phyloP scores from a whole-genome alignment of 2,797 vertebrate species.

The Lates japonicus region DNA sequence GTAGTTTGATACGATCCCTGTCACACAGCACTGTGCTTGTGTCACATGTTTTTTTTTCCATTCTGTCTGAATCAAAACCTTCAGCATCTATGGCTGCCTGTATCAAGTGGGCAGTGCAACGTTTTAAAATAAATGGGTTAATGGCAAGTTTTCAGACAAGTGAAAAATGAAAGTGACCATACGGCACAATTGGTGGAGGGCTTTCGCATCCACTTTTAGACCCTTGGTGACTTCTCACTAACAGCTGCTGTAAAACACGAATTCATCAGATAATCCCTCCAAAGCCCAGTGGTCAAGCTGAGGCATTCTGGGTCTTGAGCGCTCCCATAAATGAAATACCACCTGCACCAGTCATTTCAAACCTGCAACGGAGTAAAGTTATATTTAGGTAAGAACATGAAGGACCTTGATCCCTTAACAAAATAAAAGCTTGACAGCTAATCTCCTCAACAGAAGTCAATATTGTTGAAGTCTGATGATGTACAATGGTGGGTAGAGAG shows the following conservation, averaged over 20 bases:
- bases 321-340: constrained; percentile 88
- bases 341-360: constrained; percentile 81
- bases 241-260: constrained; percentile 92
- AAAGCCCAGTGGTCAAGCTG: constrained; percentile 88
- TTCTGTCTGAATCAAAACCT: constrained; percentile 42
- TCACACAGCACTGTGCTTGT: constrained; percentile 1
- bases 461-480: constrained; percentile 85
- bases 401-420: constrained; percentile 89
- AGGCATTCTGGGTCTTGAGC: constrained; percentile 87
- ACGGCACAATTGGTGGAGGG: constrained; percentile 62
- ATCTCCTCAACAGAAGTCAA: constrained; percentile 86
- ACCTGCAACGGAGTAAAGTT: constrained; percentile 80
- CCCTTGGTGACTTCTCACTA: constrained; percentile 88
- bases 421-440: constrained; percentile 87
- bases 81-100: neutral
- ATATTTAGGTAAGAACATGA: constrained; percentile 88
- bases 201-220: constrained; percentile 88
- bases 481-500: constrained; percentile 48
- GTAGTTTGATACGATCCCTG: constrained; percentile 68
- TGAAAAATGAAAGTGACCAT: constrained; percentile 78
- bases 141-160: constrained; percentile 46
- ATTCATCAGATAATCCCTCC: constrained; percentile 89
- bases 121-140: constrained; percentile 39
- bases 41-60: constrained; percentile 38
- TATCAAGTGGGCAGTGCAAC: constrained; percentile 22